A percentile compares a stretch with the other conserved stretches of the same genome.
phyloP scores from a whole-genome alignment of 53 echinoderm and acorn worm genomes.

The Echinarachnius parma region DNA sequence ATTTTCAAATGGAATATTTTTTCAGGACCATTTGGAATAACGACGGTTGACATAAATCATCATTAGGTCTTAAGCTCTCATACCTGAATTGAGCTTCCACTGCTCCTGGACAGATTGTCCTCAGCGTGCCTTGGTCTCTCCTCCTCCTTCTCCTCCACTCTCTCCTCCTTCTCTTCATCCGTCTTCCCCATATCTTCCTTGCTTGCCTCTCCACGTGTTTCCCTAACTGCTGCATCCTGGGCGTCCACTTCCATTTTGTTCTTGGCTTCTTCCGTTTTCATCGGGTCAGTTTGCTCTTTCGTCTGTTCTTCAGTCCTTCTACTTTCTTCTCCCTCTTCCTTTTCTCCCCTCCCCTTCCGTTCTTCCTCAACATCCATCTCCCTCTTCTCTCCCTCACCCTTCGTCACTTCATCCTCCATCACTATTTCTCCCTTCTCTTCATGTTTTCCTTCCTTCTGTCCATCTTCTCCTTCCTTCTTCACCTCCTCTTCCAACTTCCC shows the following conservation, averaged over 20 bases:
- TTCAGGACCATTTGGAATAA: too few species aligned
- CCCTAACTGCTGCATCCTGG: neutral
- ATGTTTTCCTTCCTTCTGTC: neutral
- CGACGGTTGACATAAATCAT: too few species aligned
- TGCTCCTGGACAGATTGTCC: conserved; percentile 51
- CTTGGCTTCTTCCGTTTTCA: neutral
- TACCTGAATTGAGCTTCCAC: conserved; percentile 49
- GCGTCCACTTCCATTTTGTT: neutral
- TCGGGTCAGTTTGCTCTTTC: too few species aligned
- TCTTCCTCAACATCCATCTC: neutral
- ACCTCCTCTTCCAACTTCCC: conserved; percentile 3
- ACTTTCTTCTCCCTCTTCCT: neutral
- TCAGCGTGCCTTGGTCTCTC: conserved; percentile 39
- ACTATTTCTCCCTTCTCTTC: neutral
- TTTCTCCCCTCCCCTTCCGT: neutral
- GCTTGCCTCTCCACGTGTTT: neutral
- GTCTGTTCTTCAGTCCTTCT: neutral
- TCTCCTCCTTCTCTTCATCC: neutral
- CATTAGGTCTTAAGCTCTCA: too few species aligned
- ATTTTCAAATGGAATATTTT: too few species aligned
- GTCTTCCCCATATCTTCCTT: conserved; percentile 24
- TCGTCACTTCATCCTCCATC: neutral
- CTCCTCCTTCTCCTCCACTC: neutral
- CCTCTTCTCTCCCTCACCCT: neutral
- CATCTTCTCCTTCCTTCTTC: neutral